phyloP scores from a whole-genome alignment of 2,888 invertebrate species.

The Lingula anatina region DNA sequence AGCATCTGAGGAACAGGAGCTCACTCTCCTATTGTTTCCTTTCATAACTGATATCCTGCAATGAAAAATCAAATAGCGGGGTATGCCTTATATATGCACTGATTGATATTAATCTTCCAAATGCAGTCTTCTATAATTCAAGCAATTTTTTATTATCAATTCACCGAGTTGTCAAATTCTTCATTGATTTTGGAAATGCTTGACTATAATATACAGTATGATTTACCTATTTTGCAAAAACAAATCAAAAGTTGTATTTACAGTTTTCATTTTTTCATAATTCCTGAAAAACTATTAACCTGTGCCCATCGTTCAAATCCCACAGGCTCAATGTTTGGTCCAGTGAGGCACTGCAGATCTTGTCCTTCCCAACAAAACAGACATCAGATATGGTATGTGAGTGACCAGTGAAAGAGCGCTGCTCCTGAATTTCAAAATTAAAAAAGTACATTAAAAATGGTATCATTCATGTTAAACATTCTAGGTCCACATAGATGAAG shows the following conservation, averaged over 20 bases:
- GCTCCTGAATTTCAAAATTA: slow-evolving; percentile 38
- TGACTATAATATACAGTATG: too few species aligned
- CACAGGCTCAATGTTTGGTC: slow-evolving; percentile 45
- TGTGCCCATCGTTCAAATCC: slow-evolving; percentile 41
- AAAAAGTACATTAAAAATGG: too few species aligned
- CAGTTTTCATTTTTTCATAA: too few species aligned
- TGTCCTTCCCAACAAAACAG: slow-evolving; percentile 38
- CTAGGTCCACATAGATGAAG: too few species aligned
- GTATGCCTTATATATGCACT: background rate
- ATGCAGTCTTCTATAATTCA: too few species aligned
- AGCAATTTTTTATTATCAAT: too few species aligned
- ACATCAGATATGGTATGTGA: slow-evolving; percentile 39
- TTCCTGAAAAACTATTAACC: slow-evolving; percentile 30
- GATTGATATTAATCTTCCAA: too few species aligned
- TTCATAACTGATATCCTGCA: slow-evolving; percentile 37
- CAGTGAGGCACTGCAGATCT: slow-evolving; percentile 41
- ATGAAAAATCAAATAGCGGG: background rate
- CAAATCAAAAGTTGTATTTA: too few species aligned
- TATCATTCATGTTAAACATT: too few species aligned
- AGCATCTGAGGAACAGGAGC: slow-evolving; percentile 31
- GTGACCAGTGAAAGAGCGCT: slow-evolving; percentile 39
- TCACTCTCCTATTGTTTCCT: slow-evolving; percentile 40
- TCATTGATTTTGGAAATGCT: too few species aligned
- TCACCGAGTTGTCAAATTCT: too few species aligned
- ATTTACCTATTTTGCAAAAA: too few species aligned